A percentile compares a stretch with the other conserved stretches of the same genome.
Evolutionary conservation across 2,113 vertebrate genomes (phyloP).

Genomic region (Hippocampus barbouri): DNA sequence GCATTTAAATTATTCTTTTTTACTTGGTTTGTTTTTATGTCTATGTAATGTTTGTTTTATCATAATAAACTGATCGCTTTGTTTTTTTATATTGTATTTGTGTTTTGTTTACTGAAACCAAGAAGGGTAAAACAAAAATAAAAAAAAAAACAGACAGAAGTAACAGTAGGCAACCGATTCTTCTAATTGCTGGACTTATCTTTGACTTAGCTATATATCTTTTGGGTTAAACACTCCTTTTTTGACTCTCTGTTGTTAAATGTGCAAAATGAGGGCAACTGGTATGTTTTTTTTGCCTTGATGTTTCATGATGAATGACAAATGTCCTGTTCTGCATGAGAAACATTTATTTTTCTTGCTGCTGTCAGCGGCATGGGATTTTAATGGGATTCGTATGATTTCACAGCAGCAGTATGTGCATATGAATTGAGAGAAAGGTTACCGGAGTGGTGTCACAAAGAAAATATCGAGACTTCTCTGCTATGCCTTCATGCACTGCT

Average conservation of each 20-base stretch:
- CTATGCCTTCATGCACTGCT: neutral
- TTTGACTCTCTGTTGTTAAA: neutral
- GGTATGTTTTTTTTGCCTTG: neutral
- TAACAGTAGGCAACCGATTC: neutral
- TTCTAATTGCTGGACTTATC: neutral
- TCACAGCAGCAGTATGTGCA: neutral
- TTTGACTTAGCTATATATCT: neutral
- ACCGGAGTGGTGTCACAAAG: too few relatives aligned
- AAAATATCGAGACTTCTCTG: neutral
- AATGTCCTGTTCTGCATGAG: neutral
- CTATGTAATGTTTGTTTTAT: conserved; percentile 47
- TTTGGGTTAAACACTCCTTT: neutral
- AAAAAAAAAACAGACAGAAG: neutral
- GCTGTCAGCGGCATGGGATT: neutral
- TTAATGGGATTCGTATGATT: neutral
- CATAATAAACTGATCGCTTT: conserved; percentile 56
- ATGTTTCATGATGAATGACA: neutral
- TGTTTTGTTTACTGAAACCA: neutral
- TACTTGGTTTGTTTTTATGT: conserved; percentile 11
- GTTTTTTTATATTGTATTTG: neutral
- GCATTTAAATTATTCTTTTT: conserved; percentile 35
- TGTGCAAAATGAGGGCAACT: neutral
- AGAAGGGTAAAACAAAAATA: neutral
- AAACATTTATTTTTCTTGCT: neutral
- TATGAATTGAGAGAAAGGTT: neutral